Evolutionary conservation across 2,797 vertebrate genomes (phyloP).

Genomic region (Dicrostonyx torquatus): DNA sequence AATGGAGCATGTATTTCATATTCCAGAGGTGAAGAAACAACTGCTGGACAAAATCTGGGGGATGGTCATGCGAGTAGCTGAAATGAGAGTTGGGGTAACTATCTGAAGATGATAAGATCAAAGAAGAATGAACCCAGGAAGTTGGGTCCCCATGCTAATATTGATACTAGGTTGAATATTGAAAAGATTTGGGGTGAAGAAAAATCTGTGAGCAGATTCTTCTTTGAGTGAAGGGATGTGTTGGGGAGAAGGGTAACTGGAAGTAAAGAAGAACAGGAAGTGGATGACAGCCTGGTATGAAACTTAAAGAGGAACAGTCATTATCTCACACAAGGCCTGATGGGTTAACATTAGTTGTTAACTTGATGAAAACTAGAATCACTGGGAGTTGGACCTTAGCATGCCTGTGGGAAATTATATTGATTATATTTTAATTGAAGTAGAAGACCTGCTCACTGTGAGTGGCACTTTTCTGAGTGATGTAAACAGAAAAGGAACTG

Average conservation of each 20-base stretch:
- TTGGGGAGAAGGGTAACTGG: slow-evolving; percentile 34
- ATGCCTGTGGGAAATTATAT: neutral
- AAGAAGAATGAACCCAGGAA: slow-evolving; percentile 1
- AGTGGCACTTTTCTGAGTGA: neutral
- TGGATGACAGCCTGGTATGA: neutral
- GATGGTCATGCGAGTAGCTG: slow-evolving; percentile 18
- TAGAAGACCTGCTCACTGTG: neutral
- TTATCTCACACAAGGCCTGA: slow-evolving; percentile 3
- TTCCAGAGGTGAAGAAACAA: neutral
- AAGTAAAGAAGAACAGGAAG: slow-evolving; percentile 29
- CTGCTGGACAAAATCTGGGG: neutral
- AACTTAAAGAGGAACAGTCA: slow-evolving; percentile 28
- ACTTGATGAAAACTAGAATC: neutral
- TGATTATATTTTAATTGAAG: neutral
- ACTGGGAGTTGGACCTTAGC: neutral
- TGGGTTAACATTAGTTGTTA: neutral
- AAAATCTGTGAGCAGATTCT: slow-evolving; percentile 34
- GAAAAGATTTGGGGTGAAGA: slow-evolving; percentile 12
- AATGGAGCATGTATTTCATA: slow-evolving; percentile 38
- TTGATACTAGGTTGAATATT: neutral
- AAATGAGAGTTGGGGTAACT: slow-evolving; percentile 14
- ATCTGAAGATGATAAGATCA: slow-evolving; percentile 19
- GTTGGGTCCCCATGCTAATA: neutral
- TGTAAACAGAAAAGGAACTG: neutral
- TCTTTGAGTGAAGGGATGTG: neutral